Evolutionary conservation across 2,113 vertebrate genomes (phyloP).

Genomic region (Sceloporus tristichus): DNA sequence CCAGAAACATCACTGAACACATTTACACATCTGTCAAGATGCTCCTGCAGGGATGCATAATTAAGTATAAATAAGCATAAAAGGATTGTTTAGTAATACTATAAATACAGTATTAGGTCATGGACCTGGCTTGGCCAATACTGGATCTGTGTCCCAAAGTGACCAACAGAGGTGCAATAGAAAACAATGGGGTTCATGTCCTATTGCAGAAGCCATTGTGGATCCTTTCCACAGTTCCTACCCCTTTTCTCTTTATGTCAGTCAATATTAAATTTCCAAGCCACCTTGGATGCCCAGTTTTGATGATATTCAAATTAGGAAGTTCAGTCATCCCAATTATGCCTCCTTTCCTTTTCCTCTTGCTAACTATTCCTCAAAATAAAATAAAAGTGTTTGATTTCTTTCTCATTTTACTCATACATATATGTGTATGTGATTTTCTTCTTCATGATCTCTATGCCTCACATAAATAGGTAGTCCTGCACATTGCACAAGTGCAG

Average conservation of each 20-base stretch:
- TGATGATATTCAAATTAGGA: background rate
- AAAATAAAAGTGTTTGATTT: background rate
- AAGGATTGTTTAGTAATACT: background rate
- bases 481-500: too few species aligned
- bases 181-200: background rate
- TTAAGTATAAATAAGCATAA: background rate
- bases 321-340: background rate
- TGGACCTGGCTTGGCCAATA: background rate
- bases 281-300: background rate
- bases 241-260: background rate
- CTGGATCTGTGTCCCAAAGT: background rate
- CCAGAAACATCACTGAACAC: background rate
- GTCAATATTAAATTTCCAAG: background rate
- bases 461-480: too few species aligned
- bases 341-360: slow-evolving; percentile 8
- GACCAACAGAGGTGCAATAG: background rate
- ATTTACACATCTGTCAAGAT: background rate
- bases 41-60: background rate
- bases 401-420: background rate
- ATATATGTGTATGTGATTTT: too few species aligned
- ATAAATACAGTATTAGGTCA: background rate
- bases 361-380: background rate
- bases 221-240: background rate
- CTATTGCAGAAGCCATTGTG: background rate
- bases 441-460: too few species aligned